These are phyloP conservation scores for Folsomia candida DNA, from an alignment of 2,888 invertebrate species.

Conservation along the genomic window DNA sequence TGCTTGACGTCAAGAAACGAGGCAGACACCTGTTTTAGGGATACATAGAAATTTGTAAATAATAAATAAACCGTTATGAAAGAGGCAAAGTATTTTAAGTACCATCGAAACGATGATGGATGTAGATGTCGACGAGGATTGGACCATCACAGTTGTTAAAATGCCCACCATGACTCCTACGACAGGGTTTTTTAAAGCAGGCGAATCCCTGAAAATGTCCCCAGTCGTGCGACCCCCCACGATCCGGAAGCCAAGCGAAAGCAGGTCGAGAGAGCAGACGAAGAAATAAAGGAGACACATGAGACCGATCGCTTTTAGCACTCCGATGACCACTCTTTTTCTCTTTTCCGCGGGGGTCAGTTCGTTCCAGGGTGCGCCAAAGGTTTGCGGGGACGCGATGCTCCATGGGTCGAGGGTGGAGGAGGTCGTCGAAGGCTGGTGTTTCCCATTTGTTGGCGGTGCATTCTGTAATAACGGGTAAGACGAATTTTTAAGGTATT, in stretches of 20 bases:
- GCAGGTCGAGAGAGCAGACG: constrained; percentile 55
- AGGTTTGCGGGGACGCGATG: constrained; percentile 4
- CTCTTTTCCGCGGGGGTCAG: constrained; percentile 45
- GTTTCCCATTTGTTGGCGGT: too few relatives aligned
- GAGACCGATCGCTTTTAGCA: constrained; percentile 45
- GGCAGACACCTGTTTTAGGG: too few relatives aligned
- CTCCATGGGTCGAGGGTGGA: constrained; percentile 39
- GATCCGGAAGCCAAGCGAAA: constrained; percentile 54
- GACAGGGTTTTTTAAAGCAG: constrained; percentile 57
- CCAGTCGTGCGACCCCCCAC: constrained; percentile 52
- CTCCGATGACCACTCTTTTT: constrained; percentile 50
- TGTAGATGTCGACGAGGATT: constrained; percentile 59
- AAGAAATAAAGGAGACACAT: constrained; percentile 54
- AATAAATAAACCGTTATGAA: too few relatives aligned
- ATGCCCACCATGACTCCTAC: constrained; percentile 57
- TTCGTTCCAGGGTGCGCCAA: constrained; percentile 41
- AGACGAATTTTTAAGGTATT: too few relatives aligned
- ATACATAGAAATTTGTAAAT: too few relatives aligned
- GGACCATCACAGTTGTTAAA: constrained; percentile 59
- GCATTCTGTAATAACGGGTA: too few relatives aligned
- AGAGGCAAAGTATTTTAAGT: too few relatives aligned
- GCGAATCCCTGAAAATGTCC: constrained; percentile 54
- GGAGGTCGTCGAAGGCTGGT: too few relatives aligned
- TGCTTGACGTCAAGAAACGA: constrained; percentile 53
- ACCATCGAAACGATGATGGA: constrained; percentile 57